phyloP scores from a whole-genome alignment of 2,888 invertebrate species.

The Tetrapedia diversipes region DNA sequence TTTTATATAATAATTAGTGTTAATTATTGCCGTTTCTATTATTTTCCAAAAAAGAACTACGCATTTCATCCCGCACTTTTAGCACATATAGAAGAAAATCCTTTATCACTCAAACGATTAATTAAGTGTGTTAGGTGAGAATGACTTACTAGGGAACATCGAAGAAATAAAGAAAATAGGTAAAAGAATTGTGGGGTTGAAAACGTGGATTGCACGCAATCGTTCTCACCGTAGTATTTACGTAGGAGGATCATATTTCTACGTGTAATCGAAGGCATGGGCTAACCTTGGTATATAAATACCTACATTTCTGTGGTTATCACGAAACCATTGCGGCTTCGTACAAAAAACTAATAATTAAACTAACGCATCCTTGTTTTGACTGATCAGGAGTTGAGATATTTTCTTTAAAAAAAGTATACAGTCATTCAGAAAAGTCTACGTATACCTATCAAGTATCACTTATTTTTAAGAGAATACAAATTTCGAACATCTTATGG shows the following conservation, averaged over 20 bases:
- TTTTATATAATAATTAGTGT: no score
- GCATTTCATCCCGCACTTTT: no score
- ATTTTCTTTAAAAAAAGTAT: neutral
- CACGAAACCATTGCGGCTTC: conserved; percentile 48
- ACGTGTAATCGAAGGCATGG: conserved; percentile 51
- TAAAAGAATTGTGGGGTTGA: conserved; percentile 38
- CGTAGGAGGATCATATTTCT: conserved; percentile 63
- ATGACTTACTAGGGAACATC: neutral
- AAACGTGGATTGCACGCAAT: conserved; percentile 72
- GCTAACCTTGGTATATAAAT: conserved; percentile 76
- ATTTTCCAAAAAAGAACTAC: no score
- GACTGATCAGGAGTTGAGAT: neutral
- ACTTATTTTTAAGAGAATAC: no score
- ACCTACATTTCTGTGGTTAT: conserved; percentile 56
- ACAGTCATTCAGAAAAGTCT: no score
- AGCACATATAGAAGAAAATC: no score
- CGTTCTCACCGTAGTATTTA: conserved; percentile 58
- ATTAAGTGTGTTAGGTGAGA: conserved; percentile 5
- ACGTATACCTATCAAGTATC: no score
- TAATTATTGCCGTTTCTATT: no score
- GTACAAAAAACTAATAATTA: conserved; percentile 59
- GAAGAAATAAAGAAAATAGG: conserved; percentile 18
- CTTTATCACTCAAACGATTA: no score
- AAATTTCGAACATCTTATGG: no score
- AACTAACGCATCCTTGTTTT: conserved; percentile 31